phyloP scores from a whole-genome alignment of 2,888 invertebrate species.

The Lepidochitona cinerea region DNA sequence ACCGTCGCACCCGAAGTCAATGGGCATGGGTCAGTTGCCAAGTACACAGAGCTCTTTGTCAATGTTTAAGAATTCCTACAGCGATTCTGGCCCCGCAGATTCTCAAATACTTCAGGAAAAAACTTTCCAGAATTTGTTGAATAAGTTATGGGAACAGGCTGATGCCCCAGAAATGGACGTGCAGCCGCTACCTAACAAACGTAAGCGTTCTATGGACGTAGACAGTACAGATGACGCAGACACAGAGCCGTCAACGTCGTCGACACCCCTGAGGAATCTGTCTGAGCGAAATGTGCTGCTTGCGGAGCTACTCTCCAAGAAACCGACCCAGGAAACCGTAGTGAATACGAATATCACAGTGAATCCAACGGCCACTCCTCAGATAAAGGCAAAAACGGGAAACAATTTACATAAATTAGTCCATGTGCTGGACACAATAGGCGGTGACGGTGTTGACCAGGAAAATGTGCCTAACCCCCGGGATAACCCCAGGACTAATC shows the following conservation, averaged over 20 bases:
- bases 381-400: slow-evolving; percentile 69
- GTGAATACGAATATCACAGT: slow-evolving; percentile 54
- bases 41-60: no score
- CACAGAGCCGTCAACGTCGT: slow-evolving; percentile 28
- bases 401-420: slow-evolving; percentile 55
- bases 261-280: slow-evolving; percentile 38
- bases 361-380: slow-evolving; percentile 73
- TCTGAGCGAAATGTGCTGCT: slow-evolving; percentile 59
- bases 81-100: no score
- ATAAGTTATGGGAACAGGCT: slow-evolving; percentile 52
- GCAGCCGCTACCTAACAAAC: slow-evolving; percentile 37
- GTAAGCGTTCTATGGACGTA: slow-evolving; percentile 44
- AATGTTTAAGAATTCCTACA: no score
- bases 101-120: slow-evolving; percentile 22
- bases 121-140: slow-evolving; percentile 41
- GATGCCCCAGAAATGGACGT: slow-evolving; percentile 27
- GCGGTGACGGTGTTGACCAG: slow-evolving; percentile 1
- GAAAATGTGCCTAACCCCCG: slow-evolving; percentile 41
- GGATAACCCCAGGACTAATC: slow-evolving; percentile 41
- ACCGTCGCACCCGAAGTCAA: not conserved
- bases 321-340: slow-evolving; percentile 51
- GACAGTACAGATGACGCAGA: slow-evolving; percentile 47
- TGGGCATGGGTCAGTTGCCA: not conserved
- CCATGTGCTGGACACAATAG: slow-evolving; percentile 17
- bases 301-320: slow-evolving; percentile 60